Conservation (phyloP, 2,888 invertebrate genomes). For the Tachina fera region DNA sequence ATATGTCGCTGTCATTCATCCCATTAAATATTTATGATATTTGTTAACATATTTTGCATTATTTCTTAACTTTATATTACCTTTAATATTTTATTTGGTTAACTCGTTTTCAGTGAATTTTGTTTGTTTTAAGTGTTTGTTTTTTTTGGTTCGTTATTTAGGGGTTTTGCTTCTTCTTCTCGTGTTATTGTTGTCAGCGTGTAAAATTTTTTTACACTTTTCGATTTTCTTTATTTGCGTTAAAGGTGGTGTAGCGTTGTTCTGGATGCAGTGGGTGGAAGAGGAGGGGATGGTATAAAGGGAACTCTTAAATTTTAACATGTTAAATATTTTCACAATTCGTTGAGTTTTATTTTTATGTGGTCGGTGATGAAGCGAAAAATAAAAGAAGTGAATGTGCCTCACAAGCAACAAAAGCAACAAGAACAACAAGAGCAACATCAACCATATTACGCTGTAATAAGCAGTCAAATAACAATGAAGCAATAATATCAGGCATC, state of each 20-base stretch:
- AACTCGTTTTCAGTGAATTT: conserved; percentile 52
- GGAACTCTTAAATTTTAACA: conserved; percentile 42
- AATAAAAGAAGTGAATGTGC: conserved; percentile 45
- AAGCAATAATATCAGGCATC: conserved; percentile 27
- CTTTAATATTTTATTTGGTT: conserved; percentile 51
- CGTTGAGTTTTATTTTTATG: conserved; percentile 66
- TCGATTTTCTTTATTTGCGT: background rate
- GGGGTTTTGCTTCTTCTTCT: no score
- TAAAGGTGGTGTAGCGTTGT: background rate
- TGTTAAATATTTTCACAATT: conserved; percentile 66
- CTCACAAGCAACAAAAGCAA: conserved; percentile 14
- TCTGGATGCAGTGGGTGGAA: background rate
- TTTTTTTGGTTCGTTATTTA: no score
- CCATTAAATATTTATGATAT: conserved; percentile 59
- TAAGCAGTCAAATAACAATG: conserved; percentile 46
- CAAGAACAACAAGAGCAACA: background rate
- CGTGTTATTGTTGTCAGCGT: background rate
- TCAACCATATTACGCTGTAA: conserved; percentile 26
- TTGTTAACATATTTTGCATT: conserved; percentile 58
- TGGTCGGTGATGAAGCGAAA: conserved; percentile 44
- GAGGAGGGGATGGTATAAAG: background rate
- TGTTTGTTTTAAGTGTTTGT: background rate
- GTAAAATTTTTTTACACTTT: background rate
- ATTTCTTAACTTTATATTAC: conserved; percentile 18
- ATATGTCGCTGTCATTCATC: conserved; percentile 51